Evolutionary conservation across 2,888 invertebrate species (phyloP).

Genomic region (Spicauda simplicius): DNA sequence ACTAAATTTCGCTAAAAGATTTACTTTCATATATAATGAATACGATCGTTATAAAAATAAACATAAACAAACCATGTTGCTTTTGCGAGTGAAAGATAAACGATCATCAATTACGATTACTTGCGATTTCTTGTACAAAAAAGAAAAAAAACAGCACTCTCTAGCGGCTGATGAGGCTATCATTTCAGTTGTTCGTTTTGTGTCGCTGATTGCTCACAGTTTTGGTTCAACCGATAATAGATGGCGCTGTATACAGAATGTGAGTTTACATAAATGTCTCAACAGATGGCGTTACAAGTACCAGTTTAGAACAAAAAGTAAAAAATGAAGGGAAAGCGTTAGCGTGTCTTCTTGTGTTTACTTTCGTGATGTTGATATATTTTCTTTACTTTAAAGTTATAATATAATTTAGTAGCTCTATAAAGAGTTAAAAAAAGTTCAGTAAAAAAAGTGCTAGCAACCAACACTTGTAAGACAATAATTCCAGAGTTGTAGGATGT

Average conservation of each 20-base stretch:
- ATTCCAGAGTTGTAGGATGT: too few species aligned
- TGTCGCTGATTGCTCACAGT: conserved; percentile 18
- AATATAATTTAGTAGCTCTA: neutral
- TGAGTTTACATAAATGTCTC: neutral
- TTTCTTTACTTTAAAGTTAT: neutral
- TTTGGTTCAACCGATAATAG: conserved; percentile 40
- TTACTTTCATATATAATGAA: too few species aligned
- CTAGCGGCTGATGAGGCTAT: conserved; percentile 58
- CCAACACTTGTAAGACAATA: too few species aligned
- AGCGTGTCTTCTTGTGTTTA: neutral
- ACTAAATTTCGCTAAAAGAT: too few species aligned
- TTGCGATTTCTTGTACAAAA: conserved; percentile 46
- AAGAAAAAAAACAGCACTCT: conserved; percentile 68
- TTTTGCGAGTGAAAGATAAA: conserved; percentile 18
- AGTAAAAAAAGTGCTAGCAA: too few species aligned
- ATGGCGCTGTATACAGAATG: conserved; percentile 47
- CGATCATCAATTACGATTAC: conserved; percentile 15
- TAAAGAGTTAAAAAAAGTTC: too few species aligned
- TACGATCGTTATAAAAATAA: neutral
- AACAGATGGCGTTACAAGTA: conserved; percentile 59
- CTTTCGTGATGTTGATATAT: neutral
- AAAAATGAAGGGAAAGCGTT: conserved; percentile 37
- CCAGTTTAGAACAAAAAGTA: conserved; percentile 47
- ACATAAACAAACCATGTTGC: neutral
- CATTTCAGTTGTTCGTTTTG: conserved; percentile 53